phyloP scores from a whole-genome alignment of 2,113 vertebrate species.

The Podarcis raffonei region DNA sequence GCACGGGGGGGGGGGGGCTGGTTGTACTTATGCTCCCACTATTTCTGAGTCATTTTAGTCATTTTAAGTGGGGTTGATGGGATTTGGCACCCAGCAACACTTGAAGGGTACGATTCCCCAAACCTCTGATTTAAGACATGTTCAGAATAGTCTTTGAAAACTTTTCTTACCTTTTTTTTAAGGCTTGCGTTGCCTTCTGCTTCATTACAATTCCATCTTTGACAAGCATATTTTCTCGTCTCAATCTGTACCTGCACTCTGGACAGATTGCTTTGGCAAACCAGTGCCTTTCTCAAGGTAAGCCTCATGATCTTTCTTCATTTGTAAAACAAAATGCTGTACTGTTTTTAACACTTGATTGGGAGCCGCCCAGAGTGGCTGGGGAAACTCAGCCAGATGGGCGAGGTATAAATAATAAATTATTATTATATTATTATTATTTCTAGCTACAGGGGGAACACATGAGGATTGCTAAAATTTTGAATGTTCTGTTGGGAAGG shows the following conservation, averaged over 20 bases:
- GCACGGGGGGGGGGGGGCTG: too few relatives aligned
- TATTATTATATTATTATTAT: too few relatives aligned
- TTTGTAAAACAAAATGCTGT: too few relatives aligned
- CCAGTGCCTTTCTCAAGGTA: constrained; percentile 98
- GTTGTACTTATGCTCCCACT: too few relatives aligned
- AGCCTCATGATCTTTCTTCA: constrained; percentile 31
- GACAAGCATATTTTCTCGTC: constrained; percentile 88
- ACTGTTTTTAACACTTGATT: too few relatives aligned
- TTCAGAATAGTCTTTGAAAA: not conserved
- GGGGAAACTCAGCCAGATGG: too few relatives aligned
- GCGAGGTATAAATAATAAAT: too few relatives aligned
- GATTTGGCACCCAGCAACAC: too few relatives aligned
- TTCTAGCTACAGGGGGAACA: not conserved
- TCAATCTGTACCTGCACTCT: constrained; percentile 92
- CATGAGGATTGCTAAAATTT: not conserved
- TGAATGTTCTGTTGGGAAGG: not conserved
- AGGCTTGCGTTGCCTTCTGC: constrained; percentile 98
- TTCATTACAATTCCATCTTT: constrained; percentile 98
- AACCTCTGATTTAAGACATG: not conserved
- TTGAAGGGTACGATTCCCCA: too few relatives aligned
- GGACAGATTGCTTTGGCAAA: constrained; percentile 96
- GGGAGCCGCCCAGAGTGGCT: too few relatives aligned
- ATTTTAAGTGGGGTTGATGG: too few relatives aligned
- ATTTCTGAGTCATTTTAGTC: too few relatives aligned
- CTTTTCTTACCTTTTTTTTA: not conserved